Evolutionary conservation across 2,113 vertebrate species (phyloP), one percentile per base, ranked within the genome.

Genomic region (Chaetodon auriga): DNA sequence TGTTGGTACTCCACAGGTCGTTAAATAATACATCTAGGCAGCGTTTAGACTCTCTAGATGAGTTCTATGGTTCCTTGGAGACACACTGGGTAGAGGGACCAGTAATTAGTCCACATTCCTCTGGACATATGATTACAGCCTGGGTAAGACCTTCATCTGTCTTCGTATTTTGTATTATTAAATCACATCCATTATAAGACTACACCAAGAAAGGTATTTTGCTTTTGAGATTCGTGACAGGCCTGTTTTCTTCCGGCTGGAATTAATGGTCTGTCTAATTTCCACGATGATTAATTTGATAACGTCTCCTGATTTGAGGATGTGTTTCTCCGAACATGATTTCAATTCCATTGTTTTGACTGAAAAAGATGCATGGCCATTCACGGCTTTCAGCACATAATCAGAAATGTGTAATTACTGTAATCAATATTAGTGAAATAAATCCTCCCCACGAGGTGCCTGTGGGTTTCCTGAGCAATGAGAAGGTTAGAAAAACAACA

Each of bases 371-470:
- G 73, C 68, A 83, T 58, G 83, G 25, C 68, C 68, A 43, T 70
- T 90, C 57, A 63, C 30, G 41, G 66, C 62, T 89, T 87, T 83
- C 74, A 85, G 73, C 84, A 84, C 74, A 78, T 83, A 80, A 89
- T 89, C 88, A 86, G 78, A 85, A 83, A 91, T 76, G 71, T 87
- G 64, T 89, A 83, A 90, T 90, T 87, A 88, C 75, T 65, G 23
- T 82, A 83, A 93, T 92, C 88, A 89, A 89, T 92, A 90, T 83
- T 85, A 80, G 63, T 69, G 84, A 85, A 86, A 75, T 83, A 76
- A 89, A 90, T 81, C 77, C 75, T 78, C 76, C 64, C 58, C 21
- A 4, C 61, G 51, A n/a, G 55, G 57, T n/a, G 71, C 69, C 60
- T 43, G 23, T 72, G 62, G 71, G 66, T 63, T 70, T 58, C 46